These are phyloP conservation scores for Campylomormyrus numenius DNA, from an alignment of 2,113 vertebrate genomes.

Conservation along the genomic window DNA sequence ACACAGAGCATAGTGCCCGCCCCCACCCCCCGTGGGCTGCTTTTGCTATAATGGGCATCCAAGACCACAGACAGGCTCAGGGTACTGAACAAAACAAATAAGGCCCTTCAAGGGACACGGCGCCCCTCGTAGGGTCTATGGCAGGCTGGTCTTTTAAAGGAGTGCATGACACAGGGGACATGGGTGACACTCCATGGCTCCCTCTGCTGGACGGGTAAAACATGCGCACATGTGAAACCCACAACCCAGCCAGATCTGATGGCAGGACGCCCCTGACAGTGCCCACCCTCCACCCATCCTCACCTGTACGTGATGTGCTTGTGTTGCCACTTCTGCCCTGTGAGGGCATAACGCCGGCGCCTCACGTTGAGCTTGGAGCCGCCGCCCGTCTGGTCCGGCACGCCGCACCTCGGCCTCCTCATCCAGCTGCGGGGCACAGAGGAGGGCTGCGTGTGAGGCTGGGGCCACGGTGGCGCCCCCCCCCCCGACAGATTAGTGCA, in stretches of 20 bases:
- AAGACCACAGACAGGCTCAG: not conserved
- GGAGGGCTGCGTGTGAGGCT: not conserved
- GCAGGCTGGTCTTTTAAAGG: not conserved
- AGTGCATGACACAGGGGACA: not conserved
- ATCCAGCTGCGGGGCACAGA: conserved; percentile 78
- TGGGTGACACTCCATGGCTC: not conserved
- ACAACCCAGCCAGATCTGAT: not conserved
- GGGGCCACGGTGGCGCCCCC: not conserved
- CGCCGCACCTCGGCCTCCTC: conserved; percentile 92
- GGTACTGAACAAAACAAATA: not conserved
- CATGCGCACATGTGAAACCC: not conserved
- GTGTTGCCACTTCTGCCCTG: conserved; percentile 97
- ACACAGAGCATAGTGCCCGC: not conserved
- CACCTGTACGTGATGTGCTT: conserved; percentile 99
- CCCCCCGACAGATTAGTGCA: not conserved
- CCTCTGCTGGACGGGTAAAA: not conserved
- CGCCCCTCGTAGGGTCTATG: not conserved
- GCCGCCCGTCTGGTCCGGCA: conserved; percentile 79
- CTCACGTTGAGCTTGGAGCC: conserved; percentile 70
- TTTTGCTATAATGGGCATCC: not conserved
- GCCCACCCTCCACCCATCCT: conserved; percentile 9
- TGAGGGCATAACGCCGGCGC: conserved; percentile 85
- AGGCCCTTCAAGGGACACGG: not conserved
- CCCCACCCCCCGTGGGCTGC: not conserved
- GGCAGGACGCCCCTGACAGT: not conserved